Percentiles rank a stretch among this genome's conserved stretches.
Evolutionary conservation across 2,888 invertebrate species (phyloP).

Genomic region (Tenthredo notha): DNA sequence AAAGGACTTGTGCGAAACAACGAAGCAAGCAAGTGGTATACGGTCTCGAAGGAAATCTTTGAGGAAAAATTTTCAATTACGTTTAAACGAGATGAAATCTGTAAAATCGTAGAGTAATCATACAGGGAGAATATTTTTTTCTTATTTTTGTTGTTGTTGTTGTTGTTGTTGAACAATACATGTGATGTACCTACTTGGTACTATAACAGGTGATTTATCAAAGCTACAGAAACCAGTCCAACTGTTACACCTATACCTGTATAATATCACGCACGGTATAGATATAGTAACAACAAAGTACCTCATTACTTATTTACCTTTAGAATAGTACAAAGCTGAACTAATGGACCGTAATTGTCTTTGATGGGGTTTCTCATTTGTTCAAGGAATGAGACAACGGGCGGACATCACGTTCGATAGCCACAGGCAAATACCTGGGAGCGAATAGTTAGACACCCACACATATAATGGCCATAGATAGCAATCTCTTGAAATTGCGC

Average conservation of each 20-base stretch:
- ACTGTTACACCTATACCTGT: background rate
- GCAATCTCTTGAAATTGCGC: background rate
- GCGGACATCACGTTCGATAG: background rate
- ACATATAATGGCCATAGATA: background rate
- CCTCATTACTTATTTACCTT: background rate
- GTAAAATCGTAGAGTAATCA: conserved; percentile 16
- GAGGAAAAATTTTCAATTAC: conserved; percentile 37
- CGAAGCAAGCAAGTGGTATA: background rate
- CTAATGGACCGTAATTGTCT: conserved; percentile 27
- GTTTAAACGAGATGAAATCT: conserved; percentile 22
- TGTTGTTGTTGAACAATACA: background rate
- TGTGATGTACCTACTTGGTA: background rate
- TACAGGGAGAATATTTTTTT: background rate
- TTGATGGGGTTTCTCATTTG: conserved; percentile 1
- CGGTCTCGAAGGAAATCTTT: conserved; percentile 47
- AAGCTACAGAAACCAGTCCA: background rate
- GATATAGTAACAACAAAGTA: background rate
- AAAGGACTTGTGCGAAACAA: conserved; percentile 4
- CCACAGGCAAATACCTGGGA: background rate
- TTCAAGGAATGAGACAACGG: conserved; percentile 9
- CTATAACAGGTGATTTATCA: background rate
- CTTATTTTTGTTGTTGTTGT: background rate
- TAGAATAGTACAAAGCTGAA: conserved; percentile 10
- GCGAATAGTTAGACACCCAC: background rate
- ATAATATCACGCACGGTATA: background rate